Evolutionary conservation across 2,113 vertebrate genomes (phyloP).

Genomic region (Lucifuga dentata): DNA sequence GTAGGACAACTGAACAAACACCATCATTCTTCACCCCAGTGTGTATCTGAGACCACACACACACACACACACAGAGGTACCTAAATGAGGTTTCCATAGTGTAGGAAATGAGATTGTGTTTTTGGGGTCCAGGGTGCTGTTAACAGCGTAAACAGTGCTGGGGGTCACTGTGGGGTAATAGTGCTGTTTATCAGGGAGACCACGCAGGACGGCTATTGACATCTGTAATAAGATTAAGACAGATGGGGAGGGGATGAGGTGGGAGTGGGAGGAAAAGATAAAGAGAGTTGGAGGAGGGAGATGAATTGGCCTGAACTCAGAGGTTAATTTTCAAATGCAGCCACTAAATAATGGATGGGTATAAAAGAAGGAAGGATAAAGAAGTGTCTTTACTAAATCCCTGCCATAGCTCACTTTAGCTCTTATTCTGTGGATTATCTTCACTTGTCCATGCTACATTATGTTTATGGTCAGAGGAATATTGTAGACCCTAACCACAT

Average conservation of each 20-base stretch:
- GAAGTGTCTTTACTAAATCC: neutral
- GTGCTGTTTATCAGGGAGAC: slow-evolving; percentile 69
- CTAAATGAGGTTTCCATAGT: slow-evolving; percentile 44
- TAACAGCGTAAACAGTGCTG: slow-evolving; percentile 73
- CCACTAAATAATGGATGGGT: slow-evolving; percentile 28
- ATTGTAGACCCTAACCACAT: too few species aligned
- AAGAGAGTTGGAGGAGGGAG: slow-evolving; percentile 45
- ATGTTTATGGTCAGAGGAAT: too few species aligned
- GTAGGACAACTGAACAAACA: slow-evolving; percentile 91
- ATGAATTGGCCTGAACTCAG: slow-evolving; percentile 24
- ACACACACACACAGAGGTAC: slow-evolving; percentile 20
- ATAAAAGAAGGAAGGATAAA: neutral
- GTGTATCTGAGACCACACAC: slow-evolving; percentile 23
- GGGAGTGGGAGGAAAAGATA: slow-evolving; percentile 46
- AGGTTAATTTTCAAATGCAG: slow-evolving; percentile 54
- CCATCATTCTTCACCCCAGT: slow-evolving; percentile 65
- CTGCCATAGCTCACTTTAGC: neutral
- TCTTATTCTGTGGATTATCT: too few species aligned
- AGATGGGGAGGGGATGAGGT: slow-evolving; percentile 52
- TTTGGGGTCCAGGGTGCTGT: slow-evolving; percentile 50
- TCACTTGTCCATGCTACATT: too few species aligned
- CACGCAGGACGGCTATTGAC: slow-evolving; percentile 75
- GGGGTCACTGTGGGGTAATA: slow-evolving; percentile 71
- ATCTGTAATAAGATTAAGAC: slow-evolving; percentile 78
- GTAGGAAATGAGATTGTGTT: slow-evolving; percentile 78